These are phyloP conservation scores for Acanthis flammea DNA, from an alignment of 2,797 vertebrate genomes.

Conservation along the genomic window DNA sequence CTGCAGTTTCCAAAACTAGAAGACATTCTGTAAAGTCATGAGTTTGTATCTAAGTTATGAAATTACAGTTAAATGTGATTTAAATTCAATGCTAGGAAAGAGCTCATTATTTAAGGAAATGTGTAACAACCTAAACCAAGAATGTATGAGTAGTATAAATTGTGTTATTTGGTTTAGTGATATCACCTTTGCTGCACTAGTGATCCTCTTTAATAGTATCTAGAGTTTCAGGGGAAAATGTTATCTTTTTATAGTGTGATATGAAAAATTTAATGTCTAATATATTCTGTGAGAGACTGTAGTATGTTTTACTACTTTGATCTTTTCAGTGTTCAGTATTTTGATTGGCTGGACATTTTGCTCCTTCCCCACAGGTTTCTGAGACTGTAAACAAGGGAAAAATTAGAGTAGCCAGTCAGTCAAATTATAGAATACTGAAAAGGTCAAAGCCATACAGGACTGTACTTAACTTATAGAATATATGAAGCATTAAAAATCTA, in stretches of 20 bases:
- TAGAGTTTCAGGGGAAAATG: conserved; percentile 8
- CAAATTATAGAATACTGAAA: conserved; percentile 67
- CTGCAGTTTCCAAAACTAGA: not conserved
- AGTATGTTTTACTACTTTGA: conserved; percentile 48
- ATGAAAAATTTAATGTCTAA: conserved; percentile 47
- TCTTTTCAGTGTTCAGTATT: conserved; percentile 34
- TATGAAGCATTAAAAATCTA: conserved; percentile 31
- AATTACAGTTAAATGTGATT: not conserved
- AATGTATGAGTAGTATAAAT: not conserved
- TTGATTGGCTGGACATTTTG: conserved; percentile 39
- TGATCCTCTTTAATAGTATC: not conserved
- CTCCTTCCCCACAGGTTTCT: conserved; percentile 35
- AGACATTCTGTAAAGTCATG: not conserved
- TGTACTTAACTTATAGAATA: conserved; percentile 33
- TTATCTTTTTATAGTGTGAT: conserved; percentile 56
- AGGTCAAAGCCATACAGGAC: conserved; percentile 60
- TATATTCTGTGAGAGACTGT: not conserved
- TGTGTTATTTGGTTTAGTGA: not conserved
- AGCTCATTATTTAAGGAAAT: not conserved
- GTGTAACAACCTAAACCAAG: not conserved
- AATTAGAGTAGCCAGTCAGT: conserved; percentile 43
- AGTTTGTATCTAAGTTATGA: not conserved
- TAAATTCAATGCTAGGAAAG: not conserved
- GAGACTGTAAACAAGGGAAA: conserved; percentile 57
- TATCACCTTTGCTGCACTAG: not conserved